These are phyloP conservation scores for Salarias fasciatus DNA, from an alignment of 2,797 vertebrate species.

Conservation along the genomic window DNA sequence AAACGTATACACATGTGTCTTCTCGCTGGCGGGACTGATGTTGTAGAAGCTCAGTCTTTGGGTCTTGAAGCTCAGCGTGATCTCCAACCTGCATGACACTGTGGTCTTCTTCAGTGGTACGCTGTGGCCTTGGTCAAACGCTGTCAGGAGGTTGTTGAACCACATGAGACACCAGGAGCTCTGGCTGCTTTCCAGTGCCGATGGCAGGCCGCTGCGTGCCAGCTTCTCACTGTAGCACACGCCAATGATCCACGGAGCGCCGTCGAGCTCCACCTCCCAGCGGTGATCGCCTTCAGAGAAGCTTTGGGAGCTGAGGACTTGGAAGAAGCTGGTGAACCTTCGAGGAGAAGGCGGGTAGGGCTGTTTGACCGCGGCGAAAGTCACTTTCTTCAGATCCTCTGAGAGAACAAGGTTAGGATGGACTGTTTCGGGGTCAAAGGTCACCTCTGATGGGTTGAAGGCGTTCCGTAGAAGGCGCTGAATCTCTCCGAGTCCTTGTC, in stretches of 20 bases:
- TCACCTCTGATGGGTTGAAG: constrained; percentile 82
- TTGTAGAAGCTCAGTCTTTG: constrained; percentile 78
- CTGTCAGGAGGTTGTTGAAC: constrained; percentile 79
- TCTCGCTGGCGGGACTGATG: constrained; percentile 68
- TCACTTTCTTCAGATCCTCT: constrained; percentile 78
- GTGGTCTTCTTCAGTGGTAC: constrained; percentile 77
- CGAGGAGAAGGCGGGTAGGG: constrained; percentile 61
- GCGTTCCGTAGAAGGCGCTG: constrained; percentile 72
- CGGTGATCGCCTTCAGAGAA: constrained; percentile 78
- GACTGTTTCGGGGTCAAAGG: constrained; percentile 78
- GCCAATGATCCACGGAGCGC: constrained; percentile 78
- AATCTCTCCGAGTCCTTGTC: constrained; percentile 55
- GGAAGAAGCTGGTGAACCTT: constrained; percentile 79
- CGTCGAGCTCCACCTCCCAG: constrained; percentile 78
- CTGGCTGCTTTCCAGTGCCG: constrained; percentile 79
- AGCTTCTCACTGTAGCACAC: constrained; percentile 72
- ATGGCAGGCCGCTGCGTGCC: constrained; percentile 71
- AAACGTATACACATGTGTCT: constrained; percentile 79
- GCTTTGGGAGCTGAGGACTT: constrained; percentile 80
- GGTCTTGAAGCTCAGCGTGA: constrained; percentile 76
- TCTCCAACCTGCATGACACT: constrained; percentile 70
- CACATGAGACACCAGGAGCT: constrained; percentile 84
- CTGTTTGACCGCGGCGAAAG: constrained; percentile 71
- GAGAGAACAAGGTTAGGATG: constrained; percentile 81
- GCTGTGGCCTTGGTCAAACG: constrained; percentile 70